Percentiles rank a stretch among this genome's conserved stretches.
Conservation (phyloP, 2,888 invertebrate species). For the Neoitamus cyanurus region DNA sequence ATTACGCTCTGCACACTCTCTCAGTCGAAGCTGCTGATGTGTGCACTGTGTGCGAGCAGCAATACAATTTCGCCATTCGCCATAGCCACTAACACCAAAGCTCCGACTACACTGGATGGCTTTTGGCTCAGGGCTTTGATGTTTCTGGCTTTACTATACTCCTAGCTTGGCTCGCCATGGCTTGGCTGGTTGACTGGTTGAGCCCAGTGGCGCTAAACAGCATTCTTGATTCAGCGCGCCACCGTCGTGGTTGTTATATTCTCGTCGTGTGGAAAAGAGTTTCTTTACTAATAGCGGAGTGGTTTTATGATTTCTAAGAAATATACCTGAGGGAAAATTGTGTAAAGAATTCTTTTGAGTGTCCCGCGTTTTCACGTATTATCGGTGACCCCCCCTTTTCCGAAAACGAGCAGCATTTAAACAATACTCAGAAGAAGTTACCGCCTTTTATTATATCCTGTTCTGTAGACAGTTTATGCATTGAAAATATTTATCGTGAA, state of each 20-base stretch:
- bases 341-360: neutral
- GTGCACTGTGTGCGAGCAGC: neutral
- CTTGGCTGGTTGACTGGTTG: slow-evolving; percentile 23
- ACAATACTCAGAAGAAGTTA: slow-evolving; percentile 28
- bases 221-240: slow-evolving; percentile 44
- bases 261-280: slow-evolving; percentile 17
- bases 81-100: neutral
- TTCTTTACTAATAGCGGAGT: neutral
- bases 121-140: slow-evolving; percentile 9
- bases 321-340: neutral
- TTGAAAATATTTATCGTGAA: neutral
- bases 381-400: neutral
- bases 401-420: neutral
- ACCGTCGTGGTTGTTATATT: slow-evolving; percentile 39
- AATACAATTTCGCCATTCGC: neutral
- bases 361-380: neutral
- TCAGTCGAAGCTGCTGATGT: neutral
- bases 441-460: slow-evolving; percentile 20
- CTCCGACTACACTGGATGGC: neutral
- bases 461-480: neutral
- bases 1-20: neutral
- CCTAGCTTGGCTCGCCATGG: slow-evolving; percentile 1
- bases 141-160: slow-evolving; percentile 2
- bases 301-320: slow-evolving; percentile 23
- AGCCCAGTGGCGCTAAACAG: slow-evolving; percentile 42